Evolutionary conservation across 2,888 invertebrate genomes (phyloP), one percentile per base, ranked within the genome.

Genomic region (Geophilus truncorum): DNA sequence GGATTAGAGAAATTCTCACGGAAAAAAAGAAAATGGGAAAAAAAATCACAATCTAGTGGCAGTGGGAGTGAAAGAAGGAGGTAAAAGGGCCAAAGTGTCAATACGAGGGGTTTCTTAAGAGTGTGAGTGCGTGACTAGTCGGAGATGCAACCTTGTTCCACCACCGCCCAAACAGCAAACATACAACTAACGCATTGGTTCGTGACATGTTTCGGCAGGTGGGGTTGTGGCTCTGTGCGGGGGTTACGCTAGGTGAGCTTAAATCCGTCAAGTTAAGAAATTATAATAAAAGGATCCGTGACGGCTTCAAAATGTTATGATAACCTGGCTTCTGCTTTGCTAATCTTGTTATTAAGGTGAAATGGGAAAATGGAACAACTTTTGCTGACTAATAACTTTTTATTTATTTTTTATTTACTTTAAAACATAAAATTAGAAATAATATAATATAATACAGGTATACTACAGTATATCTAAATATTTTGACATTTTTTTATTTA

Each of bases 51-150:
- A 62, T 12, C 62, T 62, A 62, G 62, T 62, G 62, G 62, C 62
- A 62, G 62, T 62, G 62, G 62, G 62, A 62, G 62, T 62, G 62
- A 62, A 62, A 62, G 57, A 57, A 57, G 62, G 62, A 62, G 62
- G 25, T 62, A 62, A 28, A 62, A 62, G 62, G 62, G 62, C 62
- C 62, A 62, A 45, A 62, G 62, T 62, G 62, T 62, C 62, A 62
- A 62, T 62, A 62, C 62, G 28, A 62, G 62, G 62, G 62, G 62
- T 5, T 15, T 62, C 62, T 25, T 62, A 62, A 62, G 62, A 23
- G 23, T 62, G 62, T 62, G 62, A 62, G 62, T 62, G 62, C 62
- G 62, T 62, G 62, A 62, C 62, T 62, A 62, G 62, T 28, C 62
- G 18, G 45, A 45, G 45, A 45, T 45, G 45, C 45, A 62, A 62